Evolutionary conservation across 1,140 invertebrate genomes (phyloP).

Genomic region (Andrena cerasifolii): DNA sequence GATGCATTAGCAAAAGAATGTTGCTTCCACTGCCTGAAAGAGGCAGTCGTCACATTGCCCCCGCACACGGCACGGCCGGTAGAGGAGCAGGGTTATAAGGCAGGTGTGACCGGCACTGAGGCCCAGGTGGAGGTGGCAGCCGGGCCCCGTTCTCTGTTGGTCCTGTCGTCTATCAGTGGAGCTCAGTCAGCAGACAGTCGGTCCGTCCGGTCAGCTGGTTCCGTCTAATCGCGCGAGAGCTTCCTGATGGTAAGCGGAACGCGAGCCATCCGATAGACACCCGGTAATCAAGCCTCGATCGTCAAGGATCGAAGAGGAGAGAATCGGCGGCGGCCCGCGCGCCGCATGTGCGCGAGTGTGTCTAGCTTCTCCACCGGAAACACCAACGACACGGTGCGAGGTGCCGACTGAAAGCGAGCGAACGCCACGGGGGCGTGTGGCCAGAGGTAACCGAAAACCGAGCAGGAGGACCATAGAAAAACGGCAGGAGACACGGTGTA

Average conservation of each 20-base stretch:
- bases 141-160: conserved; percentile 75
- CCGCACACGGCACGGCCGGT: neutral
- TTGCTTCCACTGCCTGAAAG: too few relatives aligned
- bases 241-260: conserved; percentile 47
- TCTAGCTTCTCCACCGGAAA: conserved; percentile 53
- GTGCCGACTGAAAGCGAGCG: conserved; percentile 17
- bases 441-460: neutral
- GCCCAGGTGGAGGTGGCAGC: conserved; percentile 71
- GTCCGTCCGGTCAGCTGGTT: conserved; percentile 77
- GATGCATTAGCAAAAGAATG: too few relatives aligned
- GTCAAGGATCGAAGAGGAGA: conserved; percentile 24
- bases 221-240: conserved; percentile 46
- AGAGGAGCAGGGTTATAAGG: conserved; percentile 21
- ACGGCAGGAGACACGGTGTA: conserved; percentile 56
- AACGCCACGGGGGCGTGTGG: neutral
- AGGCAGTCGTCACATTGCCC: too few relatives aligned
- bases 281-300: conserved; percentile 23
- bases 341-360: conserved; percentile 75
- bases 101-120: conserved; percentile 62
- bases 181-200: conserved; percentile 79
- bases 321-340: conserved; percentile 67
- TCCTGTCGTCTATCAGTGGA: conserved; percentile 74
- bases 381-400: conserved; percentile 57
- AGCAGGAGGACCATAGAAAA: neutral
- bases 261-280: conserved; percentile 49